phyloP scores from a whole-genome alignment of 2,888 invertebrate species.

The Rhabditoides inermis region DNA sequence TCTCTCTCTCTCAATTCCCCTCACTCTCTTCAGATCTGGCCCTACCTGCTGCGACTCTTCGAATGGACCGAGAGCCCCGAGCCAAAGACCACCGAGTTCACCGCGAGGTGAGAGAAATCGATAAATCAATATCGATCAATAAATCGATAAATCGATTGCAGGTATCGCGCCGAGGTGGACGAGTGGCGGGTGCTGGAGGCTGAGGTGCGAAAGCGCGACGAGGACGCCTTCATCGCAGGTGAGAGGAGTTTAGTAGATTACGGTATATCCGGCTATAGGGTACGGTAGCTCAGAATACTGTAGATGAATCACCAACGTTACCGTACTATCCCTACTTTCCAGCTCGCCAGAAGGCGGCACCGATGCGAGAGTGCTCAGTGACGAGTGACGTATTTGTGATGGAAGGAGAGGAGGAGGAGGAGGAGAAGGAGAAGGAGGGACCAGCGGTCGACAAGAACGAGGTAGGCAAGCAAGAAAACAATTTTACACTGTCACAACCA shows the following conservation, averaged over 20 bases:
- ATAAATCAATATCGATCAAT: constrained; percentile 5
- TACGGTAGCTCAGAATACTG: no score
- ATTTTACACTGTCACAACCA: no score
- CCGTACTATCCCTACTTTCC: no score
- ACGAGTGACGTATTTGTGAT: constrained; percentile 46
- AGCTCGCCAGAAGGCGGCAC: no score
- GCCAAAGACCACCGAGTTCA: constrained; percentile 24
- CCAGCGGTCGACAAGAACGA: constrained; percentile 2
- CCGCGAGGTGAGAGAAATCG: constrained; percentile 22
- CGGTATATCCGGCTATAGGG: no score
- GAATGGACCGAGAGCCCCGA: constrained; percentile 40
- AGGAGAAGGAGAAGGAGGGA: no score
- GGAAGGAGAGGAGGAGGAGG: no score
- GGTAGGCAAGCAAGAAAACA: no score
- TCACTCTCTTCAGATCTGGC: constrained; percentile 36
- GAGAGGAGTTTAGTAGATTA: no score
- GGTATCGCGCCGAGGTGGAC: constrained; percentile 62
- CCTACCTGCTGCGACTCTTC: constrained; percentile 44
- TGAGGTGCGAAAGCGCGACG: constrained; percentile 73
- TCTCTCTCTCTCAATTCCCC: background rate
- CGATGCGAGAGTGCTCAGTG: constrained; percentile 33
- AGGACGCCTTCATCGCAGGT: constrained; percentile 55
- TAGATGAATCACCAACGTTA: no score
- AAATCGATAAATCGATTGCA: background rate
- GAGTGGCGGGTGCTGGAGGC: constrained; percentile 92